Base-by-base conservation (phyloP, 2,888 invertebrate species). In the Linnaemya vulpina region DNA sequence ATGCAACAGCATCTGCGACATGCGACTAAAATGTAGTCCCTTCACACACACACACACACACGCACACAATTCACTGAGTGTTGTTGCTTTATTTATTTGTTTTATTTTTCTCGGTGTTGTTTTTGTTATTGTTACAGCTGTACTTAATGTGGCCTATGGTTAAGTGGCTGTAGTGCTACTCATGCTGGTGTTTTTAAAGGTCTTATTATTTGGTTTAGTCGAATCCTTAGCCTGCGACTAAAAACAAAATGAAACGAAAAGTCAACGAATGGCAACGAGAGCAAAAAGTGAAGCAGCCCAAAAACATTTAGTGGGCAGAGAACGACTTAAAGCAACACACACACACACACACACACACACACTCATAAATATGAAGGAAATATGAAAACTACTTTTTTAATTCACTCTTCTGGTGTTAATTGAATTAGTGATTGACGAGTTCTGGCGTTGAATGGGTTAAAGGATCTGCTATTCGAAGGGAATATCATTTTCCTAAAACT, bases 111-210 rank as follows among this genome's bases (percentile, higher is more conserved):
- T 43, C 43, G 3, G 5, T 74, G 20, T 10, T 30, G 20, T 70
- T 73, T 7, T 13, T 74, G 20, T 10, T 43, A 15, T 62, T 73
- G 73, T 46, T 75, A 30, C 55, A 51, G 10, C 67, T 63, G 70
- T 20, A 70, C 68, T 63, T 81, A 55, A 63, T 75, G 75, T 81
- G 75, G 81, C 75, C 81, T 75, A 81, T 70, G 75, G 68, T 75
- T 75, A 81, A 81, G 81, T 75, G 75, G 75, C 55, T 75, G 62
- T 75, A 75, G 81, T 75, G 70, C 75, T 38, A 75, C 68, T 81
- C 63, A 40, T 35, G 60, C 43, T 73, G 40, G 25, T 30, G 51
- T 13, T 9, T 46, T 40, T 49, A 75, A 74, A 62, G 51, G 71
- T 55, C 49, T 79, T 62, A 20, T 79, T 62, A 20, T 62, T 58